A percentile compares a stretch with the other conserved stretches of the same genome.
Evolutionary conservation across 2,888 invertebrate genomes (phyloP).

Genomic region (Uloborus plumipes): DNA sequence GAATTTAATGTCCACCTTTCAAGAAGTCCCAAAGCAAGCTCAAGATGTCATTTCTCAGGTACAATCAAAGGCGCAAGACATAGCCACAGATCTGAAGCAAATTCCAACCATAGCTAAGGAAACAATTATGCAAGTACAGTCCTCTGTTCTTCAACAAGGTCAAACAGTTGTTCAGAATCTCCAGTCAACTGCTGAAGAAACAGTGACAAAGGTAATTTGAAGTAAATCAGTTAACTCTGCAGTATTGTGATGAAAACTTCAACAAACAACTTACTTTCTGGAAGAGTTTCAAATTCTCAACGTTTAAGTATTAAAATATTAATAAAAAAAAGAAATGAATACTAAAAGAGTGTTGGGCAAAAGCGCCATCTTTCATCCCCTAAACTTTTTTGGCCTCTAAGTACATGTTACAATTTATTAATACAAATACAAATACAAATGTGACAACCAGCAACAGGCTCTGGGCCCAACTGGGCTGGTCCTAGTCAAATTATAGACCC

Average conservation of each 20-base stretch:
- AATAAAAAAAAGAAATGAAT: too few relatives aligned
- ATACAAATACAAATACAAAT: too few relatives aligned
- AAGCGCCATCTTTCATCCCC: too few relatives aligned
- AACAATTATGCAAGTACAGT: slow-evolving; percentile 34
- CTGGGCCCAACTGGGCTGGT: too few relatives aligned
- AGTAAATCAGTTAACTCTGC: background rate
- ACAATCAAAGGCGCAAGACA: slow-evolving; percentile 39
- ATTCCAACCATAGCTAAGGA: slow-evolving; percentile 37
- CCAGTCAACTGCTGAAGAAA: slow-evolving; percentile 36
- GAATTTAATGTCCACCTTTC: slow-evolving; percentile 39
- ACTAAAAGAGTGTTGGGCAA: too few relatives aligned
- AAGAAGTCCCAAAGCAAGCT: slow-evolving; percentile 46
- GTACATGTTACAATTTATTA: too few relatives aligned
- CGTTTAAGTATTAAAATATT: too few relatives aligned
- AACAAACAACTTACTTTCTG: too few relatives aligned
- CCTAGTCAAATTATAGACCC: too few relatives aligned
- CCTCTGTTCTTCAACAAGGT: slow-evolving; percentile 18
- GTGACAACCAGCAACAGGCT: too few relatives aligned
- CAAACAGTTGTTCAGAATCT: slow-evolving; percentile 40
- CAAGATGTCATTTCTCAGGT: slow-evolving; percentile 39
- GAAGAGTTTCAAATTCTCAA: too few relatives aligned
- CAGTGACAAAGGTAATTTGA: slow-evolving; percentile 27
- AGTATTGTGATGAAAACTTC: background rate
- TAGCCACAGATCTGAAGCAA: slow-evolving; percentile 37
- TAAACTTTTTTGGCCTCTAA: too few relatives aligned